Conservation (phyloP, 2,113 vertebrate genomes). For the Isurus oxyrinchus region DNA sequence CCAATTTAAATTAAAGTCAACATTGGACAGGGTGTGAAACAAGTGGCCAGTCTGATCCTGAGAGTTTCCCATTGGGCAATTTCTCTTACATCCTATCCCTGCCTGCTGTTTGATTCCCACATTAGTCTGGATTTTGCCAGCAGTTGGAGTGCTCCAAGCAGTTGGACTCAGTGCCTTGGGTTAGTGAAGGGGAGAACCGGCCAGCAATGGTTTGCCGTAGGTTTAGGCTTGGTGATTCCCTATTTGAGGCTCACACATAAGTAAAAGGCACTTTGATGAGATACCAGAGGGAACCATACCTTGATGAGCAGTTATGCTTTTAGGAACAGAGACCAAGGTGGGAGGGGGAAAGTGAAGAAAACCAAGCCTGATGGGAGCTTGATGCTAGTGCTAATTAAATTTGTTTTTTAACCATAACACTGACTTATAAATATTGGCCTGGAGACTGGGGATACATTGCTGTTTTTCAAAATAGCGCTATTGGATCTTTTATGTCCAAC, state of each 20-base stretch:
- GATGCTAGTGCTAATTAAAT: not conserved
- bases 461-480: not conserved
- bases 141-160: not conserved
- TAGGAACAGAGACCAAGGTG: not conserved
- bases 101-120: not conserved
- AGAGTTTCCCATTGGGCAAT: not conserved
- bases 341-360: not conserved
- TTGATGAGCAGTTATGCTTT: not conserved
- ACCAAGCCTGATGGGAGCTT: no score
- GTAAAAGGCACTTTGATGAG: not conserved
- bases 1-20: not conserved
- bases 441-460: no score
- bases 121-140: not conserved
- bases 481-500: not conserved
- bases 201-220: not conserved
- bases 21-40: not conserved
- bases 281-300: not conserved
- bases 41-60: not conserved
- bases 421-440: not conserved
- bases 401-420: not conserved
- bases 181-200: not conserved
- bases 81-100: not conserved
- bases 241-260: not conserved
- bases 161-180: not conserved
- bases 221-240: not conserved